phyloP scores from a whole-genome alignment of 2,888 invertebrate species.

The Philopedon plagiatum region DNA sequence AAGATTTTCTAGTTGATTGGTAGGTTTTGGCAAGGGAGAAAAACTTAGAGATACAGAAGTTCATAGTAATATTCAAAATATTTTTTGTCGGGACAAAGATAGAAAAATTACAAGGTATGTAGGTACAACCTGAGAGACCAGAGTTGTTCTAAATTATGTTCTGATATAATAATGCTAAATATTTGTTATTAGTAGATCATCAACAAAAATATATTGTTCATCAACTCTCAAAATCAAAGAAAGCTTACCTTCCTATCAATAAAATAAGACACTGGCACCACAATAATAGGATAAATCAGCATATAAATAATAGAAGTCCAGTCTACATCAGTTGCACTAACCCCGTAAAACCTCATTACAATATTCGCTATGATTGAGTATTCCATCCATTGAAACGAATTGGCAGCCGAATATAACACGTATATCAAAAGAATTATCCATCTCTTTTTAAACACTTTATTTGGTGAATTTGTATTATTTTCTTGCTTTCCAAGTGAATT shows the following conservation, averaged over 20 bases:
- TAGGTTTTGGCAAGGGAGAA: no score
- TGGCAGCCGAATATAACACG: conserved; percentile 87
- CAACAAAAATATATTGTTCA: no score
- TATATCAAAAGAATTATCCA: conserved; percentile 90
- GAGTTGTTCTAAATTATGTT: no score
- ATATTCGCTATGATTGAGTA: conserved; percentile 93
- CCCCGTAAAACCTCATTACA: conserved; percentile 81
- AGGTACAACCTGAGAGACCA: no score
- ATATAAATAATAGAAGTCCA: conserved; percentile 98
- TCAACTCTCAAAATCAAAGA: no score
- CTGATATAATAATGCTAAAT: no score
- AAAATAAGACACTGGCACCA: conserved; percentile 96
- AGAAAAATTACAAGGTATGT: no score
- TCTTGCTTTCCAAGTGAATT: conserved; percentile 2
- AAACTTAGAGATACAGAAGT: no score
- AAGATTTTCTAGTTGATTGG: no score
- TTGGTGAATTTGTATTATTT: conserved; percentile 64
- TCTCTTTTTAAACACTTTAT: conserved; percentile 80
- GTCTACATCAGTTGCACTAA: conserved; percentile 82
- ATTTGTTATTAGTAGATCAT: no score
- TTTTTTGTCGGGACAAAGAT: no score
- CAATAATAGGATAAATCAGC: conserved; percentile 94
- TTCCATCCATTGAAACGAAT: conserved; percentile 96
- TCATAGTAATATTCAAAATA: no score
- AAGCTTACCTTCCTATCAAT: conserved; percentile 93